These are phyloP conservation scores for Sebastes kiyomatsui DNA, from an alignment of 2,797 vertebrate genomes.

Conservation along the genomic window DNA sequence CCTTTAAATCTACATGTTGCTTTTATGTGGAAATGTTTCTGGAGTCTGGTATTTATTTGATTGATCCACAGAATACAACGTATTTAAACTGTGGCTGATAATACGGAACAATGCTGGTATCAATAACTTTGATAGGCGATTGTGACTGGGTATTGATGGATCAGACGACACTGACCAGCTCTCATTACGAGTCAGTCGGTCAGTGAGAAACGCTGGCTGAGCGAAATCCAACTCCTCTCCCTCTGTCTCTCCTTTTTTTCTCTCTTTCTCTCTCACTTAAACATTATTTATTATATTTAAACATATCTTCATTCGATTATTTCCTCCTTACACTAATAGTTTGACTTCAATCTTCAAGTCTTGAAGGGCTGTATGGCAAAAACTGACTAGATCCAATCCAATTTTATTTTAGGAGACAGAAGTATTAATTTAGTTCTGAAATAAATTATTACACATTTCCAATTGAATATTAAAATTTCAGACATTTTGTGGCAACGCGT, in stretches of 20 bases:
- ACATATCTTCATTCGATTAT: background rate
- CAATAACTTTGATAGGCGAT: conserved; percentile 72
- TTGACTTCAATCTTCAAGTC: background rate
- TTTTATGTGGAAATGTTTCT: background rate
- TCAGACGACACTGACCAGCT: conserved; percentile 58
- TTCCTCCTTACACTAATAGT: background rate
- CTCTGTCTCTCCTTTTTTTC: background rate
- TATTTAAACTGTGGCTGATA: background rate
- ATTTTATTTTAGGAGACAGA: background rate
- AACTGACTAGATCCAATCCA: background rate
- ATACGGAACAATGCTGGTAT: conserved; percentile 38
- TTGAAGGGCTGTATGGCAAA: background rate
- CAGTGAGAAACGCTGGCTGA: conserved; percentile 41
- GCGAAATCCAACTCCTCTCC: conserved; percentile 59
- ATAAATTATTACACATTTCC: background rate
- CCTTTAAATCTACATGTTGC: background rate
- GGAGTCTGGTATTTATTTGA: background rate
- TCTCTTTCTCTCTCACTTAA: background rate
- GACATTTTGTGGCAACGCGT: background rate
- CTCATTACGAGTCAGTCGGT: conserved; percentile 55
- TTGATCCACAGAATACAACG: background rate
- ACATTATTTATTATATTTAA: too few relatives aligned
- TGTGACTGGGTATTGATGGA: conserved; percentile 69
- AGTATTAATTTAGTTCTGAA: background rate
- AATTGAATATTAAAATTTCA: background rate